Conservation (phyloP, 2,888 invertebrate genomes). For the Drosophila gaucha region DNA sequence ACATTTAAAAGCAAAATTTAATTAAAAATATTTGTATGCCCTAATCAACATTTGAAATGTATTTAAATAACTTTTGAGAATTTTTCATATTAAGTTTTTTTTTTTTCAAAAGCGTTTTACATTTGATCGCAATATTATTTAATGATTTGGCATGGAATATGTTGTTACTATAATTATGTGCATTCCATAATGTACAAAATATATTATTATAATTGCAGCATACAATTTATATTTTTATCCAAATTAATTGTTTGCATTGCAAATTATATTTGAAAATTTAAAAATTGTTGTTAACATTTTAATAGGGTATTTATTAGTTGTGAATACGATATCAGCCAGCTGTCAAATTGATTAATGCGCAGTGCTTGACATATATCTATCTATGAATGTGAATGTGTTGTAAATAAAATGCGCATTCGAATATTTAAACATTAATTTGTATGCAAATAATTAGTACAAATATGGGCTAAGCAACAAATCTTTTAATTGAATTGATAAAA, state of each 20-base stretch:
- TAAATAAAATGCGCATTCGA: conserved; percentile 72
- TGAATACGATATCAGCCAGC: conserved; percentile 41
- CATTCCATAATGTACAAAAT: no score
- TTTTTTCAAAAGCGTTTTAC: not conserved
- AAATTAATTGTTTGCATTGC: not conserved
- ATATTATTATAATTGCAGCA: no score
- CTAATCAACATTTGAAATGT: conserved; percentile 4
- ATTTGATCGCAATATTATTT: no score
- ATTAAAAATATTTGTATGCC: conserved; percentile 11
- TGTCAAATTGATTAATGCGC: conserved; percentile 80
- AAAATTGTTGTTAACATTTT: no score
- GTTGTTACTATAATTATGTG: no score
- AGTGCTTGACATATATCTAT: conserved; percentile 59
- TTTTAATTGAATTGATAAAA: not conserved
- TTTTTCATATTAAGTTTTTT: not conserved
- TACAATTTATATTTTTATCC: not conserved
- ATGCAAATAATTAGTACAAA: conserved; percentile 4
- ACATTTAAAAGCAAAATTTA: not conserved
- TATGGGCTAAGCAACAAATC: not conserved
- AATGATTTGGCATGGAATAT: no score
- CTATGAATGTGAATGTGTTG: conserved; percentile 44
- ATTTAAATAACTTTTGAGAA: not conserved
- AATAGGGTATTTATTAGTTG: not conserved
- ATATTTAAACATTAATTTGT: conserved; percentile 61
- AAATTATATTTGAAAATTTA: no score